Evolutionary conservation across 2,113 vertebrate species (phyloP), one percentile per base, ranked within the genome.

Genomic region (Notarius lentiginosus): DNA sequence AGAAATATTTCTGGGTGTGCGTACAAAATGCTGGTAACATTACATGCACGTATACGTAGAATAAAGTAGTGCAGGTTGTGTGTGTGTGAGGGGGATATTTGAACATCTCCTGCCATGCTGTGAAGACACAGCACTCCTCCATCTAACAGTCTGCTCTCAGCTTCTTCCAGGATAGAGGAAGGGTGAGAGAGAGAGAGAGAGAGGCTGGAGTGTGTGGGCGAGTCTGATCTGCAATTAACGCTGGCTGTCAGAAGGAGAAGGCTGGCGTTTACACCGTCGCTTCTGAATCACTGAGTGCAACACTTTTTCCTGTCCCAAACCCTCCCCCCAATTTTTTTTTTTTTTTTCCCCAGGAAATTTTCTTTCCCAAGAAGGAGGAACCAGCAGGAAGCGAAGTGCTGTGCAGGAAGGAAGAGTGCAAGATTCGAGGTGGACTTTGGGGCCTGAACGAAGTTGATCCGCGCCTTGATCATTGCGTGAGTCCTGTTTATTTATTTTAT

Each of bases 221-320:
- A 94, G 94, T 94, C 92, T 93, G 94, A 95, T 95, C 94, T 93
- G 94, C 93, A 94, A 95, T 95, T 95, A 95, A 95, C 90, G 92
- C 92, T 66, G 94, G 93, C 93, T 94, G 94, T 94, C 93, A 94
- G 92, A 94, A 91, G 91, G 94, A 94, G 94, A 94, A 94, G 93
- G 92, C 93, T 94, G 94, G 92, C 93, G 92, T 94, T 95, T 93
- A 95, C 93, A 93, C 90, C 91, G 88, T 94, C 61, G 91, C 93
- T 92, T 94, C 92, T 95, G 93, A 94, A 94, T 94, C 93, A 95
- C 93, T 93, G 91, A 94, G 93, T 89, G 88, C 92, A 94, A 94
- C 93, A 93, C 93, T 93, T 92, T 93, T 91, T 91, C 92, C 90
- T 91, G 88, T 87, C 85, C 66, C 82, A 5, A 47, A 58, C 47